Evolutionary conservation across 2,113 vertebrate species (phyloP), one percentile per base, ranked within the genome.

Genomic region (Petaurus breviceps): DNA sequence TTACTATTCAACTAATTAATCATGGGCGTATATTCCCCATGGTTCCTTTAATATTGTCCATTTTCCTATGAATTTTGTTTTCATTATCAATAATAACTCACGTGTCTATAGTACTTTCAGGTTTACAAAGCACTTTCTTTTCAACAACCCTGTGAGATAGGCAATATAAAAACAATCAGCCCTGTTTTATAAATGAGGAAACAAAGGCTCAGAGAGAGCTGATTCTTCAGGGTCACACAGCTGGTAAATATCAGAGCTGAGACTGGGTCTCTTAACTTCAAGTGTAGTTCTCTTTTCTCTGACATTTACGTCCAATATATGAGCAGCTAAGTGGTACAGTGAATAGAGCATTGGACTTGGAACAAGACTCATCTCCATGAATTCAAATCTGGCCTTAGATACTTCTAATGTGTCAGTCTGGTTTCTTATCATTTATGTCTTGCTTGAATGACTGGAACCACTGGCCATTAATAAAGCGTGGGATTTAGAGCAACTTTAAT

Each of bases 21-120:
- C 91, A 50, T 43, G 91, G 55, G 52, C 89, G 91, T 94, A 68
- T 16, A 53, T n/a, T 8, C 23, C 94, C 95, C 96, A 96, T 84
- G 0, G 68, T 90, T 96, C 96, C 91, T 94, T 89, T 92, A 77
- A 77, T 77, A 43, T 84, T 84, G 37, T 84, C 16, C 14, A 84
- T 84, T 84, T 84, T 43, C 68, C 68, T 84, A 43, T 22, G 43
- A n/a, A 84, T 43, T 84, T n/a, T 84, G 3, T 84, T 43, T 84
- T 84, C n/a, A n/a, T n/a, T 43, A 43, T 84, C 68, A 43, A 43
- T 43, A 84, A 84, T 43, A 84, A 77, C n/a, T 84, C 68, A 23
- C 5, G 43, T 84, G 43, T 84, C 68, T 84, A 43, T 84, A 84
- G n/a, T n/a, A 84, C 19, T n/a, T 77, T 77, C n/a, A 77, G 37